phyloP scores from a whole-genome alignment of 2,888 invertebrate species.

The Digitonthophagus gazella region DNA sequence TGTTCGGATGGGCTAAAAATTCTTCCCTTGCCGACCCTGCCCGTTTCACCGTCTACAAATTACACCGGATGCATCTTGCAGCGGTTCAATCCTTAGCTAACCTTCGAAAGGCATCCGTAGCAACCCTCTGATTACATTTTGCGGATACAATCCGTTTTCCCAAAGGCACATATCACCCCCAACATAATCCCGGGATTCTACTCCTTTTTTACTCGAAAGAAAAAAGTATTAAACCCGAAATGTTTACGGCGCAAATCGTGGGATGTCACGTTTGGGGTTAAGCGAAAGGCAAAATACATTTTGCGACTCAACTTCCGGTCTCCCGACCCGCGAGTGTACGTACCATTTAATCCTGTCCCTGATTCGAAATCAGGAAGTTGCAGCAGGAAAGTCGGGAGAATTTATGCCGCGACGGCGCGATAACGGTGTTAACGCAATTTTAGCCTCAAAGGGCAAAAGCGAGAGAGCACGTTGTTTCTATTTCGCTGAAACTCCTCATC shows the following conservation, averaged over 20 bases:
- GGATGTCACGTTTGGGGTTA: not conserved
- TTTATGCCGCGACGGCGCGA: not conserved
- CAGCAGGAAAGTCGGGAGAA: not conserved
- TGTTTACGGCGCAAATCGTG: too few relatives aligned
- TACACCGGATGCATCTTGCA: not conserved
- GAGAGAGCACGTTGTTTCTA: not conserved
- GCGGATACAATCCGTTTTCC: slow-evolving; percentile 14
- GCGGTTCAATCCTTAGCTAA: not conserved
- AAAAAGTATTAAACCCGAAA: too few relatives aligned
- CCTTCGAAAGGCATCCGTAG: not conserved
- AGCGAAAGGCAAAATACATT: not conserved
- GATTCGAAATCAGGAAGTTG: not conserved
- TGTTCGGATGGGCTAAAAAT: not conserved
- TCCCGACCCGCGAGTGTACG: not conserved
- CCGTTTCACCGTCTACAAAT: not conserved
- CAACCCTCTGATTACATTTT: slow-evolving; percentile 6
- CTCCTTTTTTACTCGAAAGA: too few relatives aligned
- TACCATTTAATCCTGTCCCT: not conserved
- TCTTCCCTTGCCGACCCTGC: not conserved
- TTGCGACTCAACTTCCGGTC: not conserved
- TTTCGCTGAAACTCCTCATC: not conserved
- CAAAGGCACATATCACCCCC: not conserved
- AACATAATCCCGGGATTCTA: not conserved
- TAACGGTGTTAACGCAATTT: not conserved
- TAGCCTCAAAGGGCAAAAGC: not conserved